Evolutionary conservation across 2,797 vertebrate species (phyloP), one percentile per base, ranked within the genome.

Genomic region (Zenarchopterus dispar): DNA sequence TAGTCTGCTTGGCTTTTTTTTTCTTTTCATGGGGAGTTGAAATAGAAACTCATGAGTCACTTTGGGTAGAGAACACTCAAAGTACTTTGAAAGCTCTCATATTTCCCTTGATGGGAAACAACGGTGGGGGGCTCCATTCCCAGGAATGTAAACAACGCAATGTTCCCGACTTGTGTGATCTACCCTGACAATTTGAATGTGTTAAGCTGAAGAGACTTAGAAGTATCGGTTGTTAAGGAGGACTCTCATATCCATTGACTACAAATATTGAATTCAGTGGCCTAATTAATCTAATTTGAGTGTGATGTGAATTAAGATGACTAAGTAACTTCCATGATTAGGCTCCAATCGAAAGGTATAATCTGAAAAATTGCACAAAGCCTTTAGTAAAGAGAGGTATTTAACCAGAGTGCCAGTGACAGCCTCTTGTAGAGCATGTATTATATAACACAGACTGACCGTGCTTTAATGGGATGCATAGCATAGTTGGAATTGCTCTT

Each of bases 121-220:
- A 78, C 70, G 55, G 82, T 54, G 82, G 82, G 82, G 82, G 78
- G 81, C 80, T 74, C 65, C 54, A 44, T 76, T 36, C 77, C 49
- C 58, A 79, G 81, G 87, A 92, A 91, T 90, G 90, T 90, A 91
- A 92, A 92, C 87, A 89, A 70, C 67, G 70, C 57, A 4, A 57
- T 62, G 73, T 74, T 73, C 70, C 68, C n/a, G 43, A 87, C 80
- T 82, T 75, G 84, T 82, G 84, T 53, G 84, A 88, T 84, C 75
- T 73, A 55, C 56, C 67, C 67, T 23, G 56, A 73, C 74, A 73
- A 51, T 84, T 56, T 73, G 69, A 62, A 70, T 1, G 67, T 56
- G 63, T 62, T 78, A 69, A 77, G 46, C 58, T 45, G 4, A 22
- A 8, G 68, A 72, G 68, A 67, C 57, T 72, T 62, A 10, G 54